A percentile compares a stretch with the other conserved stretches of the same genome.
Conservation (phyloP, 2,888 invertebrate species). For the Nudaria mundana region DNA sequence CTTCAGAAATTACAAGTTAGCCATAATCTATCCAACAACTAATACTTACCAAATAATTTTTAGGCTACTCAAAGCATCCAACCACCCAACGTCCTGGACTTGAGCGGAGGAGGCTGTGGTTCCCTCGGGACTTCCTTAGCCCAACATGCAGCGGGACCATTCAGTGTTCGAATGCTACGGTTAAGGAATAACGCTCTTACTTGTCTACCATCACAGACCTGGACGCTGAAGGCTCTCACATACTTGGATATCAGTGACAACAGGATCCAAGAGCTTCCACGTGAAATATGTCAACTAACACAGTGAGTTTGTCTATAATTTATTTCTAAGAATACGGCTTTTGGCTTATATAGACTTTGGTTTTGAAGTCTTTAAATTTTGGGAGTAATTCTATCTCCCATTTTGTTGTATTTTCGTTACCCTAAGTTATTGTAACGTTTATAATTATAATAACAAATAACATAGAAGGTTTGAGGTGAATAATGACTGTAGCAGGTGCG, state of each 20-base stretch:
- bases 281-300: constrained; percentile 79
- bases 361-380: no score
- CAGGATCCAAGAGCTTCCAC: constrained; percentile 82
- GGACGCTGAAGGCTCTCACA: constrained; percentile 81
- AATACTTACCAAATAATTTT: no score
- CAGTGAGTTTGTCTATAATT: constrained; percentile 59
- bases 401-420: no score
- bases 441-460: no score
- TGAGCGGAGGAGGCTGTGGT: constrained; percentile 62
- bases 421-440: no score
- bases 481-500: no score
- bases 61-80: constrained; percentile 73
- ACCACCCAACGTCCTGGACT: constrained; percentile 68
- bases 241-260: constrained; percentile 86
- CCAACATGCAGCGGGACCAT: constrained; percentile 59
- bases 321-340: no score
- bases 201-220: constrained; percentile 81
- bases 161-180: constrained; percentile 60
- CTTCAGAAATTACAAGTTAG: no score
- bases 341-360: no score
- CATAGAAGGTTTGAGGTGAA: no score
- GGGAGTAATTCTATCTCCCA: no score
- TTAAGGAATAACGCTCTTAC: constrained; percentile 79
- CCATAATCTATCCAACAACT: no score
- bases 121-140: constrained; percentile 57